phyloP scores from a whole-genome alignment of 2,888 invertebrate genomes.

The Gasteruption jaculator region DNA sequence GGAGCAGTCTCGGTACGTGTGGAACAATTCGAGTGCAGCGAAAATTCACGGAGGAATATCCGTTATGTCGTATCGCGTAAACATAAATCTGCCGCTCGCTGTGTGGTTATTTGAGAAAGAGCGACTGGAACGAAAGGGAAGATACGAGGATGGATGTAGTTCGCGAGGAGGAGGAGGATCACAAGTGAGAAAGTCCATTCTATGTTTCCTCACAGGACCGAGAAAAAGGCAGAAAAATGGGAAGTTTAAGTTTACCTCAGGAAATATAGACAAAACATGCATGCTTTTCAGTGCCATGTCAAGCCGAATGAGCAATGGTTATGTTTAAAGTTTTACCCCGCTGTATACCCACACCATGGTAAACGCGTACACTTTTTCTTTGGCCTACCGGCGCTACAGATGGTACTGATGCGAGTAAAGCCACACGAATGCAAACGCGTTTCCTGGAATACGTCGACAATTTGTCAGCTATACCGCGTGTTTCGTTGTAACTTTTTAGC shows the following conservation, averaged over 20 bases:
- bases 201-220: too few relatives aligned
- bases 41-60: too few relatives aligned
- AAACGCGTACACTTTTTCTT: too few relatives aligned
- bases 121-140: background rate
- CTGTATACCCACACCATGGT: slow-evolving; percentile 17
- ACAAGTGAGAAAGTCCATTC: too few relatives aligned
- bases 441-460: slow-evolving; percentile 21
- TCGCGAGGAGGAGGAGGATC: too few relatives aligned
- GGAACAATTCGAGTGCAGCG: too few relatives aligned
- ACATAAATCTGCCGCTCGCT: too few relatives aligned
- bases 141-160: slow-evolving; percentile 5
- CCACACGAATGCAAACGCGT: slow-evolving; percentile 22
- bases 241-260: slow-evolving; percentile 22
- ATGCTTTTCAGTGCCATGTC: slow-evolving; percentile 32
- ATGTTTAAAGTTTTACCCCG: slow-evolving; percentile 35
- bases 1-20: too few relatives aligned
- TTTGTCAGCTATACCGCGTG: slow-evolving; percentile 24
- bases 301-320: slow-evolving; percentile 33
- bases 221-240: slow-evolving; percentile 6
- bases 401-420: slow-evolving; percentile 19
- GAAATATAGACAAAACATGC: slow-evolving; percentile 34
- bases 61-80: too few relatives aligned
- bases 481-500: slow-evolving; percentile 6
- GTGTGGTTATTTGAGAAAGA: too few relatives aligned
- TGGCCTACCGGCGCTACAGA: too few relatives aligned